Evolutionary conservation across 2,888 invertebrate species (phyloP).

Genomic region (Drosophila colorata): DNA sequence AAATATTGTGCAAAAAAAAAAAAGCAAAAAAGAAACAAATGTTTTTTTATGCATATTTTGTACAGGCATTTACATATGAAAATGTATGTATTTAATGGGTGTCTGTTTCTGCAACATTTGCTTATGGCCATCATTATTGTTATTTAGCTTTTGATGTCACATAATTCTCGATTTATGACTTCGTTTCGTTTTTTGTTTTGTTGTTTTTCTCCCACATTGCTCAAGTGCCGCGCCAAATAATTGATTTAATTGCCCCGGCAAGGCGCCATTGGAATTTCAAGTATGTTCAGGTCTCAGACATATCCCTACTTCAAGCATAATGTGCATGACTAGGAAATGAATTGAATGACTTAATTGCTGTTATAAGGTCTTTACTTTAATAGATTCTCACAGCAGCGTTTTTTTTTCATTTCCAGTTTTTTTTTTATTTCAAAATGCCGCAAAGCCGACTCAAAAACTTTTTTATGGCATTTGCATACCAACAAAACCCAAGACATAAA

Average conservation of each 20-base stretch:
- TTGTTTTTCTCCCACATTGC: slow-evolving; percentile 10
- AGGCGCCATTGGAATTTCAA: slow-evolving; percentile 52
- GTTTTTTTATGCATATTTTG: slow-evolving; percentile 1
- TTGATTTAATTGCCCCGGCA: slow-evolving; percentile 43
- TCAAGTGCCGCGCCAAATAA: slow-evolving; percentile 30
- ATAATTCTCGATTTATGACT: slow-evolving; percentile 27
- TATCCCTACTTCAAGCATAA: slow-evolving; percentile 48
- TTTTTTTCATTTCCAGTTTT: slow-evolving; percentile 19
- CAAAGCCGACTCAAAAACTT: slow-evolving; percentile 8
- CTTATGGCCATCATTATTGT: slow-evolving; percentile 36
- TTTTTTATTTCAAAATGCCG: slow-evolving; percentile 40
- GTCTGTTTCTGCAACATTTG: slow-evolving; percentile 33
- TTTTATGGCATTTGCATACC: slow-evolving; percentile 30
- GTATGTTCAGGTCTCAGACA: slow-evolving; percentile 37
- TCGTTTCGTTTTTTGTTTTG: neutral
- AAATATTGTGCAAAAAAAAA: slow-evolving; percentile 45
- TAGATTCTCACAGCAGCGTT: slow-evolving; percentile 8
- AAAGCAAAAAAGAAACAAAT: neutral
- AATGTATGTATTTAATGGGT: neutral
- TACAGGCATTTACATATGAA: neutral
- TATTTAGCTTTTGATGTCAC: slow-evolving; percentile 12
- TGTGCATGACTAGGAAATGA: slow-evolving; percentile 44
- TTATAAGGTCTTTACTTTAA: slow-evolving; percentile 12
- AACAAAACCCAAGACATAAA: slow-evolving; percentile 30
- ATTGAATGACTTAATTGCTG: slow-evolving; percentile 40